phyloP scores from a whole-genome alignment of 64 coral and sea anemone species.

The Pocillopora verrucosa region DNA sequence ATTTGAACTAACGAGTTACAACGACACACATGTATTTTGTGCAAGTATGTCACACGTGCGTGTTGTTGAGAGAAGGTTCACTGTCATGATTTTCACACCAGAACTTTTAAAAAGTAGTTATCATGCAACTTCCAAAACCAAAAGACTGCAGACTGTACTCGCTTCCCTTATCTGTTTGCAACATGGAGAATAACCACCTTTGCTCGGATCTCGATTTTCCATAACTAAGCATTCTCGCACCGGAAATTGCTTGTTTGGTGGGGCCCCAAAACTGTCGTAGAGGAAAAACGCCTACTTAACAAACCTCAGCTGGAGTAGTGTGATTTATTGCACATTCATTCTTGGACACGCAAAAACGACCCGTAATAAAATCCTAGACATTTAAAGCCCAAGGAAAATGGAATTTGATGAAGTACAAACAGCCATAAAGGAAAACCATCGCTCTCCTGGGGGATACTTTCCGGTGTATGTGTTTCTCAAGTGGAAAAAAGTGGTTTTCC shows the following conservation, averaged over 20 bases:
- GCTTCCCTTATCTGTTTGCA: no score
- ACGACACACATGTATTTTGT: background rate
- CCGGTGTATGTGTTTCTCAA: background rate
- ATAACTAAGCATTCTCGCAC: background rate
- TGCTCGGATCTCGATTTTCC: background rate
- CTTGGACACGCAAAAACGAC: no score
- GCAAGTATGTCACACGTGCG: background rate
- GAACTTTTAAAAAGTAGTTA: constrained; percentile 10
- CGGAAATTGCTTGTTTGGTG: constrained; percentile 41
- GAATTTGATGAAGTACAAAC: background rate
- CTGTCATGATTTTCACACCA: constrained; percentile 7
- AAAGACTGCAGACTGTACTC: background rate
- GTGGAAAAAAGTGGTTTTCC: background rate
- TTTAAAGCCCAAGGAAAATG: background rate
- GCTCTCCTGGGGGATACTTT: constrained; percentile 11
- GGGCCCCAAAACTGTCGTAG: constrained; percentile 2
- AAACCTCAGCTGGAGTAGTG: background rate
- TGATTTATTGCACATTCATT: background rate
- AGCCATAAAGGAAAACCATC: background rate
- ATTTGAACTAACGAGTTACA: background rate
- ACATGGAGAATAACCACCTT: background rate
- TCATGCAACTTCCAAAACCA: background rate
- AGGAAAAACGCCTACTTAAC: background rate
- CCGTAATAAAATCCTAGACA: constrained; percentile 1
- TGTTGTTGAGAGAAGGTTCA: background rate